Base-by-base conservation (phyloP, 2,888 invertebrate species). In the Trichogramma evanescens region DNA sequence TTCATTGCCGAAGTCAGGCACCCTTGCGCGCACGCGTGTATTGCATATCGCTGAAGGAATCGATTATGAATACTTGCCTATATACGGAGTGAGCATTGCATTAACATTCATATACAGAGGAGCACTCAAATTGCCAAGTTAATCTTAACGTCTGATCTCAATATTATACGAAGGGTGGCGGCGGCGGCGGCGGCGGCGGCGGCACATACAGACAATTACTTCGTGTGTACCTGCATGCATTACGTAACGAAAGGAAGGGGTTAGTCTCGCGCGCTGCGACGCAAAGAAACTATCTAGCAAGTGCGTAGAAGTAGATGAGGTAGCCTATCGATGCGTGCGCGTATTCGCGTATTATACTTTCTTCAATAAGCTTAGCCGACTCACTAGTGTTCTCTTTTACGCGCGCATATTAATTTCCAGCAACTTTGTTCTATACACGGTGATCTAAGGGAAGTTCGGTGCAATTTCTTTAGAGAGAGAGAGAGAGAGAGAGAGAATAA, bases 321-420 rank as follows among this genome's bases (percentile, higher is more conserved):
- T 40, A 55, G 54, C 56, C 59, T 60, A 57, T 63, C 63, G 63
- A 60, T 63, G 54, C 44, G 48, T 50, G 48, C 26, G 26, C 26
- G 3, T 26, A 2, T 26, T 26, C 26, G 26, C 26, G 26, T 26
- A 26, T 26, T 26, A 26, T 26, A 26, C 26, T 26, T 26, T 26
- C 26, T 26, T 26, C 26, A 26, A 26, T 26, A 26, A 26, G 26
- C 26, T 26, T 26, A 26, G 26, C 26, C 26, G 26, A 26, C 26
- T 26, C 26, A 26, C 26, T 26, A 26, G 26, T 26, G 26, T 26
- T 26, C 26, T 26, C 3, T 26, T 26, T 26, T 26, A 54, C 43
- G 50, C 65, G 66, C 67, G 67, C 67, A 67, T 69, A 66, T 69
- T 70, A 66, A 70, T 70, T 70, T 69, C 65, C 66, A 67, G 66